A percentile compares a stretch with the other conserved stretches of the same genome.
These are phyloP conservation scores for Pasiphila rectangulata DNA, from an alignment of 2,888 invertebrate species.

Conservation along the genomic window DNA sequence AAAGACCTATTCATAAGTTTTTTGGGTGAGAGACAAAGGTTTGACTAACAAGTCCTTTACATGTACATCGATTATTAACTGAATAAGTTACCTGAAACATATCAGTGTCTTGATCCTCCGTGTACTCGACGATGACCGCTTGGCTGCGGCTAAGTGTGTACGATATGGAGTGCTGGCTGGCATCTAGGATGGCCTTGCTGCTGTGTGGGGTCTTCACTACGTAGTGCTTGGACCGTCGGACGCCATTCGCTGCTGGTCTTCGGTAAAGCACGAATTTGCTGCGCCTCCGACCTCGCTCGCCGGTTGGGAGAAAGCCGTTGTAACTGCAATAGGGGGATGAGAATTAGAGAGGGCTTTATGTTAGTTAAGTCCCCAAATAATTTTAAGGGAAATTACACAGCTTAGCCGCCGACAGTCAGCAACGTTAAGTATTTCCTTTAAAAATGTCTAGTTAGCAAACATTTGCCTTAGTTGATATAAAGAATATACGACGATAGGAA, in stretches of 20 bases:
- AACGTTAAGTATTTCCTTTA: too few relatives aligned
- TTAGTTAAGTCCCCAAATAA: background rate
- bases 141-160: conserved; percentile 97
- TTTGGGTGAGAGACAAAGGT: too few relatives aligned
- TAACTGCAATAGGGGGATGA: conserved; percentile 81
- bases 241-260: conserved; percentile 93
- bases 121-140: conserved; percentile 99
- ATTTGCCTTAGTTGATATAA: too few relatives aligned
- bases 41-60: too few relatives aligned
- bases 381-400: background rate
- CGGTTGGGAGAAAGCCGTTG: conserved; percentile 96
- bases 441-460: too few relatives aligned
- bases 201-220: conserved; percentile 97
- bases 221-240: conserved; percentile 96
- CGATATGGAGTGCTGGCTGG: conserved; percentile 96
- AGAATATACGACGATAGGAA: too few relatives aligned
- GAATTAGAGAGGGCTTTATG: background rate
- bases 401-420: too few relatives aligned
- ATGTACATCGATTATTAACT: too few relatives aligned
- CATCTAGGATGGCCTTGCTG: conserved; percentile 96
- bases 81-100: conserved; percentile 96
- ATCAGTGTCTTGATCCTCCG: conserved; percentile 96
- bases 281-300: conserved; percentile 94
- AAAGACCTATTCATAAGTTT: too few relatives aligned
- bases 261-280: conserved; percentile 96